Conservation (phyloP, 2,888 invertebrate species). For the Pseudococcus jackbeardsleyi region DNA sequence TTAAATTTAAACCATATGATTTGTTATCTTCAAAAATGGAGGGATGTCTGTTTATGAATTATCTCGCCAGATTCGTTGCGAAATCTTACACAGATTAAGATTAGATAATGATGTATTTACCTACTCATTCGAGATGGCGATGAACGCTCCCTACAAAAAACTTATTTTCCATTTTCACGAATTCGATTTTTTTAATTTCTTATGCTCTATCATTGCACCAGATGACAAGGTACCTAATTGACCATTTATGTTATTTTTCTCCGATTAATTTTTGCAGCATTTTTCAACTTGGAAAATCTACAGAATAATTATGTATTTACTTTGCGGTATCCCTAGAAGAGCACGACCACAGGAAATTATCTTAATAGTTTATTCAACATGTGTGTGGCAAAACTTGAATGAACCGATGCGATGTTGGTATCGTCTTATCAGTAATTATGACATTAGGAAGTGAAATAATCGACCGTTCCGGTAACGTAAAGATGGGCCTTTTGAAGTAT, state of each 20-base stretch:
- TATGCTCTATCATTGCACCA: too few relatives aligned
- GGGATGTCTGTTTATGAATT: background rate
- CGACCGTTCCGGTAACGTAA: background rate
- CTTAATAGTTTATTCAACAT: background rate
- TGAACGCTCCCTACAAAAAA: too few relatives aligned
- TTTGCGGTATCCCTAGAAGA: background rate
- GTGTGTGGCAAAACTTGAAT: background rate
- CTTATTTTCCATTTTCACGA: too few relatives aligned
- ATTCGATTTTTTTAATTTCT: too few relatives aligned
- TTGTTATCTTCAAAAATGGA: background rate
- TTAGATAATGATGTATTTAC: too few relatives aligned
- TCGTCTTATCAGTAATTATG: background rate
- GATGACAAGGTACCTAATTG: too few relatives aligned
- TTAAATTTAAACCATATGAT: background rate
- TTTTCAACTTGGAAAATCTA: too few relatives aligned
- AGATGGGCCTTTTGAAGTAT: background rate
- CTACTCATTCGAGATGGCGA: too few relatives aligned
- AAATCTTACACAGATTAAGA: too few relatives aligned
- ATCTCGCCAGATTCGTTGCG: too few relatives aligned
- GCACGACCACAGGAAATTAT: background rate
- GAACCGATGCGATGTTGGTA: background rate
- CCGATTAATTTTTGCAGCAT: too few relatives aligned
- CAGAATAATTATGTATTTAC: background rate
- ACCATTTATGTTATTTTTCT: background rate
- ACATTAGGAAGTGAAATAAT: background rate